Conservation (phyloP, 92 coral and sea anemone species). For the Galaxea fascicularis region DNA sequence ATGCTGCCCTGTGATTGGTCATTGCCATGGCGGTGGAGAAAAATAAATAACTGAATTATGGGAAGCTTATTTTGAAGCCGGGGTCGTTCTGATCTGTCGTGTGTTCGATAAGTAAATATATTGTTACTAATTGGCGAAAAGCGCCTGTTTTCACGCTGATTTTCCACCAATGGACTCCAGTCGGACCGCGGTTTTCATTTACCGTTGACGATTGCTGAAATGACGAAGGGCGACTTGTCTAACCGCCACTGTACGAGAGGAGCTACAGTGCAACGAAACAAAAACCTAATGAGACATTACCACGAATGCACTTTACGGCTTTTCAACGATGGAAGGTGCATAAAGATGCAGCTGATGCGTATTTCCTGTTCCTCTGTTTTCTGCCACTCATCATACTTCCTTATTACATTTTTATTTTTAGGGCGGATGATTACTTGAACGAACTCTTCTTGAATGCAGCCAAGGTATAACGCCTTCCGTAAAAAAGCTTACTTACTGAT, state of each 20-base stretch:
- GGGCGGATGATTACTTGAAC: slow-evolving; percentile 77
- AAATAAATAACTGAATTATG: slow-evolving; percentile 57
- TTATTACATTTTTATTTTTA: slow-evolving; percentile 6
- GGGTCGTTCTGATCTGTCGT: neutral
- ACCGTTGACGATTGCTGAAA: slow-evolving; percentile 18
- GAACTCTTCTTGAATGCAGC: slow-evolving; percentile 81
- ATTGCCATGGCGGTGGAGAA: slow-evolving; percentile 79
- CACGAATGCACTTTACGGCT: slow-evolving; percentile 77
- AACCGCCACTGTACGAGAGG: neutral
- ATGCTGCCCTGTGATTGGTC: slow-evolving; percentile 72
- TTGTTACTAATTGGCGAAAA: slow-evolving; percentile 23
- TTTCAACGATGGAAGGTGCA: slow-evolving; percentile 79
- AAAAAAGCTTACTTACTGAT: neutral
- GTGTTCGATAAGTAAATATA: neutral
- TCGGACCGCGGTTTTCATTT: slow-evolving; percentile 1
- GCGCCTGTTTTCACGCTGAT: slow-evolving; percentile 41
- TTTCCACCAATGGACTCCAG: slow-evolving; percentile 40
- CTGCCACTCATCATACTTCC: neutral
- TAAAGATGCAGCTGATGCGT: neutral
- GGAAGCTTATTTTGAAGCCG: slow-evolving; percentile 18
- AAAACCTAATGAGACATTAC: slow-evolving; percentile 73
- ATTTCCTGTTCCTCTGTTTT: slow-evolving; percentile 22
- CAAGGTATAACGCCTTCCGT: slow-evolving; percentile 50
- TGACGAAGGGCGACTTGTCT: slow-evolving; percentile 36
- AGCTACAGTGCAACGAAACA: slow-evolving; percentile 38